Percentiles rank a stretch among this genome's conserved stretches.
Conservation (phyloP, 2,888 invertebrate species). For the Andrena chrysosceles region DNA sequence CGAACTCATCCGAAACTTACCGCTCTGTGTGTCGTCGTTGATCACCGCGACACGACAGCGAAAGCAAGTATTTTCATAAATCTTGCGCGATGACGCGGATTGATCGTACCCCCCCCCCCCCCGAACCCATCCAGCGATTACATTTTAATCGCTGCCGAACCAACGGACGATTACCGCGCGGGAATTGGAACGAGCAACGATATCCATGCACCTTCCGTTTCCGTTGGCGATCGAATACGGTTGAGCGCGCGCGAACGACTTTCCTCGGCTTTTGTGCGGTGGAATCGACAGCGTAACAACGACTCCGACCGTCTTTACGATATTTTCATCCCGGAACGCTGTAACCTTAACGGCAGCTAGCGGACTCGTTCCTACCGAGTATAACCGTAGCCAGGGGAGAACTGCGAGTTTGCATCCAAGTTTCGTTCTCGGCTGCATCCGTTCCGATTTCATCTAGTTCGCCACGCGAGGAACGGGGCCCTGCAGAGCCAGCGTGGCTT, state of each 20-base stretch:
- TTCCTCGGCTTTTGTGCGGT: constrained; percentile 17
- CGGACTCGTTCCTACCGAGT: not conserved
- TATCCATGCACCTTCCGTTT: constrained; percentile 30
- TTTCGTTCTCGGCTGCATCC: not conserved
- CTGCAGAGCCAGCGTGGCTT: not conserved
- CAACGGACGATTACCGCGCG: not conserved
- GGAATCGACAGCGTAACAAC: constrained; percentile 27
- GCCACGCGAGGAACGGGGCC: not conserved
- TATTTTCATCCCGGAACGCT: constrained; percentile 37
- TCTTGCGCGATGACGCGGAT: constrained; percentile 61
- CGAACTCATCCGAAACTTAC: constrained; percentile 65
- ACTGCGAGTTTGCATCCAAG: constrained; percentile 5
- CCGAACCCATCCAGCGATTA: constrained; percentile 59
- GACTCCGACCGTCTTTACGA: constrained; percentile 29
- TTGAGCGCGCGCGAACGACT: constrained; percentile 20
- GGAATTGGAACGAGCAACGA: constrained; percentile 11
- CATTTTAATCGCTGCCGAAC: constrained; percentile 51
- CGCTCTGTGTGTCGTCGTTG: constrained; percentile 48
- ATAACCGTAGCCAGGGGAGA: constrained; percentile 13
- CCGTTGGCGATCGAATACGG: constrained; percentile 12
- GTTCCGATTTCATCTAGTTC: constrained; percentile 13
- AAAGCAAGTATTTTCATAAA: constrained; percentile 69
- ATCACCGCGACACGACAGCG: constrained; percentile 56
- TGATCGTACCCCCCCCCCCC: constrained; percentile 35
- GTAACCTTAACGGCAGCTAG: not conserved